Evolutionary conservation across 2,888 invertebrate species (phyloP), one percentile per base, ranked within the genome.

Genomic region (Colletes collaris): DNA sequence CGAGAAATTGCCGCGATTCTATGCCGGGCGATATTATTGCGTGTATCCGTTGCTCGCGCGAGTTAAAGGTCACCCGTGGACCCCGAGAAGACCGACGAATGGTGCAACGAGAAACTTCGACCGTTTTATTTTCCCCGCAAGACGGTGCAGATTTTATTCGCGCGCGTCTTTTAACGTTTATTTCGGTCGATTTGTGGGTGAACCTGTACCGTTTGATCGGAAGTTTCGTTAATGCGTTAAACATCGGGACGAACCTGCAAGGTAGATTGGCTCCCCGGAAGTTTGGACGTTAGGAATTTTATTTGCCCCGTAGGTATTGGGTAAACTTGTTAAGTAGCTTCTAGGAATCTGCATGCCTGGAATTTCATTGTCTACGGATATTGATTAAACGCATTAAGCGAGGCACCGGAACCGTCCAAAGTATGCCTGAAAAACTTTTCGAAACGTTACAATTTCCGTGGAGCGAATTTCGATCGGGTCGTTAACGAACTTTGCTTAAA

Each of bases 31-130:
- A 59, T 77, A 53, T 68, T 58, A 64, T 68, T 77, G 76, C 77
- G 62, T 63, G 76, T 40, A 40, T 62, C 52, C n/a, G 2, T 37
- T 8, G 10, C 44, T 75, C 67, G 76, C 66, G 52, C 62, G 67
- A 76, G 46, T 10, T 11, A 53, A 67, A 77, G 75, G 76, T 76
- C 76, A 46, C 37, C 52, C 46, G n/a, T 58, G 58, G 76, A 75
- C 67, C 67, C 62, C 16, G 67, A 59, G 56, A 40, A 19, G 49
- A 67, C 37, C 11, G 52, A 35, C 55, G 75, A 6, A 6, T 7
- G 40, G 56, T 40, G 76, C 40, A 68, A 68, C 53, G 52, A 68
- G 58, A 67, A 62, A 62, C 62, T 35, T 27, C 62, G 75, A 27
- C 4, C 50, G 52, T 52, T 49, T 60, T 13, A 49, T 56, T 58